Conservation (phyloP, 2,113 vertebrate species). For the Anoura caudifer region DNA sequence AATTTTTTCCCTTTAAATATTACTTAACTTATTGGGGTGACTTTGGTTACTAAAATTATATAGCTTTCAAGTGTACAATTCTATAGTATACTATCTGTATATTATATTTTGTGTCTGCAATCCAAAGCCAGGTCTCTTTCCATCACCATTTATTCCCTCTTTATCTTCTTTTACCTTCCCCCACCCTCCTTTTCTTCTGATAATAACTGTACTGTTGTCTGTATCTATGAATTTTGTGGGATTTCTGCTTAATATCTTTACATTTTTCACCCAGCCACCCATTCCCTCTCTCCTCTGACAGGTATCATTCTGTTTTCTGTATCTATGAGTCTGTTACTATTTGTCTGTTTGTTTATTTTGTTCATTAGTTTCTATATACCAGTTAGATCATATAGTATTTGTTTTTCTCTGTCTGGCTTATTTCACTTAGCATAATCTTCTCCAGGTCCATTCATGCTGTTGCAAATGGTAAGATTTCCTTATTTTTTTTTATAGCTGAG, state of each 20-base stretch:
- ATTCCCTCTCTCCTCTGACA: neutral
- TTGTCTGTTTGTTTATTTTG: neutral
- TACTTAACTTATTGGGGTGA: neutral
- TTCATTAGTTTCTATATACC: neutral
- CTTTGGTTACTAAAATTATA: neutral
- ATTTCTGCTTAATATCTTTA: neutral
- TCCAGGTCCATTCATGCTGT: neutral
- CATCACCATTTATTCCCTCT: neutral
- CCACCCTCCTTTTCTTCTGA: neutral
- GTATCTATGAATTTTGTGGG: neutral
- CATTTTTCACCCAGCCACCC: neutral
- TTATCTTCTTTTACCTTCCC: neutral
- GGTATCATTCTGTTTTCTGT: neutral
- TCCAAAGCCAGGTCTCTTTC: neutral
- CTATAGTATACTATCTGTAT: neutral
- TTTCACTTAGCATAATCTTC: neutral
- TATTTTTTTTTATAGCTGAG: neutral
- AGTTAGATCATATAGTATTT: neutral
- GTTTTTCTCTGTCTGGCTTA: neutral
- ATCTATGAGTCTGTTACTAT: neutral
- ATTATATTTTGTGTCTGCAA: neutral
- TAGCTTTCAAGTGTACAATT: neutral
- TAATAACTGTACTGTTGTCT: neutral
- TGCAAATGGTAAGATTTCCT: neutral
- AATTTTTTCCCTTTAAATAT: neutral